These are phyloP conservation scores for Physella acuta DNA, from an alignment of 1,140 invertebrate genomes.

Conservation along the genomic window DNA sequence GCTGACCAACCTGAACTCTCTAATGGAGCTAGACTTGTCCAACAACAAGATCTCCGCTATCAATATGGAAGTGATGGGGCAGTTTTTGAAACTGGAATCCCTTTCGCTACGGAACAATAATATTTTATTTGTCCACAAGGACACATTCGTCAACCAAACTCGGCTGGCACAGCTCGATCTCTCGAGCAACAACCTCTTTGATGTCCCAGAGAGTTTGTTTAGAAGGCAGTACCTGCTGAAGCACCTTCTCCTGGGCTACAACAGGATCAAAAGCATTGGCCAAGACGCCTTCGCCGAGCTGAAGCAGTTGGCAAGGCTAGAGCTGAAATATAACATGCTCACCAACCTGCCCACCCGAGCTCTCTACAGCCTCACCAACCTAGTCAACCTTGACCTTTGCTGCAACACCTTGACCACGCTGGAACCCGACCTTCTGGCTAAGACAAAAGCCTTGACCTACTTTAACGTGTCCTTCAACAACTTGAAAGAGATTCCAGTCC, in stretches of 20 bases:
- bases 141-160: slow-evolving; percentile 26
- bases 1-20: slow-evolving; percentile 8
- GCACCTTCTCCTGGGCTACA: background rate
- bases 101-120: slow-evolving; percentile 26
- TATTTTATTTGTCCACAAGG: slow-evolving; percentile 21
- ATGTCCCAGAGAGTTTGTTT: background rate
- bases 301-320: background rate
- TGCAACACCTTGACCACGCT: background rate
- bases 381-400: background rate
- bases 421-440: background rate
- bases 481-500: background rate
- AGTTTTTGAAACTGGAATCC: slow-evolving; percentile 20
- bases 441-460: background rate
- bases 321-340: background rate
- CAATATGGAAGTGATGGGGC: slow-evolving; percentile 20
- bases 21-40: slow-evolving; percentile 22
- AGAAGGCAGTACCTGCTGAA: background rate
- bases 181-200: background rate
- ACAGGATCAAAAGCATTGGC: background rate
- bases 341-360: background rate
- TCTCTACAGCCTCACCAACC: background rate
- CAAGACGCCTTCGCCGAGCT: background rate
- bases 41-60: slow-evolving; percentile 23
- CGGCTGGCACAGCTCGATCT: background rate
- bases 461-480: background rate